A percentile compares a stretch with the other conserved stretches of the same genome.
Conservation (phyloP, 2,113 vertebrate genomes). For the Prionailurus bengalensis region DNA sequence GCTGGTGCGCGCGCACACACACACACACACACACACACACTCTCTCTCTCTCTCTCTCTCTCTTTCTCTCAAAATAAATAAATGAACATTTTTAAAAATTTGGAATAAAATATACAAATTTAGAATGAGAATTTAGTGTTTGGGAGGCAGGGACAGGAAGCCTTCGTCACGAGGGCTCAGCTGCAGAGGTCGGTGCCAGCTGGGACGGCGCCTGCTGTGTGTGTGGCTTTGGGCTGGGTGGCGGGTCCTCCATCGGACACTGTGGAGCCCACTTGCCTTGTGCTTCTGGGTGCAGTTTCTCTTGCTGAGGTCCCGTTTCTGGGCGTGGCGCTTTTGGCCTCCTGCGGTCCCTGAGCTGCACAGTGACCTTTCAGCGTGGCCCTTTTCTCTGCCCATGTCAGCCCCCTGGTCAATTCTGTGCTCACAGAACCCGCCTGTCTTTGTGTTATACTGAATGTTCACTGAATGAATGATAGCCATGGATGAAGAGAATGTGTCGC, state of each 20-base stretch:
- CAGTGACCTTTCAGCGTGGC: background rate
- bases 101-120: too few relatives aligned
- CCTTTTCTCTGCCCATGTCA: background rate
- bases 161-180: too few relatives aligned
- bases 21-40: too few relatives aligned
- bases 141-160: background rate
- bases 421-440: background rate
- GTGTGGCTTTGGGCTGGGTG: background rate
- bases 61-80: too few relatives aligned
- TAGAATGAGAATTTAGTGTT: too few relatives aligned
- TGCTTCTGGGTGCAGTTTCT: background rate
- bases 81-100: too few relatives aligned
- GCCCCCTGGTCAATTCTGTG: background rate
- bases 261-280: accelerated
- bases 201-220: background rate
- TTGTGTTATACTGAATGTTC: background rate
- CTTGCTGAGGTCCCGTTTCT: background rate
- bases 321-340: background rate
- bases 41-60: too few relatives aligned
- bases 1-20: too few relatives aligned
- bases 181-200: background rate
- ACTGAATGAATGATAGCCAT: accelerated
- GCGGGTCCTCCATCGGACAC: background rate
- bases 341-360: background rate
- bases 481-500: background rate